Evolutionary conservation across 2,888 invertebrate species (phyloP), one percentile per base, ranked within the genome.

Genomic region (Poecilobothrus nobilitatus): DNA sequence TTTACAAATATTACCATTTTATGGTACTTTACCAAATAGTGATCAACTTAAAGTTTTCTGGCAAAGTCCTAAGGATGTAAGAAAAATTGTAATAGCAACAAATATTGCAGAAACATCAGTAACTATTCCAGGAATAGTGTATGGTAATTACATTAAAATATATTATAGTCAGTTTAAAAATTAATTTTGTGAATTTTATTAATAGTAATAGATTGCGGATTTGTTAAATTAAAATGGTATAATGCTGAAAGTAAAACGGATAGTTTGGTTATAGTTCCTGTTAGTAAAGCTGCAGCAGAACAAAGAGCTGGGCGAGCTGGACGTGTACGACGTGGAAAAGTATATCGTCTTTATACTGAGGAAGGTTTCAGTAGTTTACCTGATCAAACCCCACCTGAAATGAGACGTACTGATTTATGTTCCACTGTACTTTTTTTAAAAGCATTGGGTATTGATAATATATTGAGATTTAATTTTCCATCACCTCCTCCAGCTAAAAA

Each of bases 101-200:
- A 98, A 98, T 78, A 92, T 99, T 68, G 97, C 98, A 0, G 98
- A 99, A 82, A 94, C 98, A 0, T 96, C 97, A 1, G 88, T 98
- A 21, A 98, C 98, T 0, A 95, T 98, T 76, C 90, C 92, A 5
- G 96, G 96, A 33, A 89, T 99, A 72, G 90, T 90, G 41, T 95
- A 95, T 81, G 93, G 94, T 94, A 82, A 82, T 79, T 72, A 18
- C 27, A 27, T 27, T 27, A 27, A 27, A 27, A 27, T 4, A 27
- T 27, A 27, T n/a, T 65, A 22, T 69, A n/a, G n/a, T 27, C 27
- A 68, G 4, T 34, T 18, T 63, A 34, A 66, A 37, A 65, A 41
- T 33, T 33, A 66, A 20, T 67, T 65, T 66, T 70, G 21, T 70
- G 21, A 68, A 72, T 71, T 71, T 75, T 34, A 70, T 67, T 82